Conservation (phyloP, 2,888 invertebrate species). For the Panopea generosa region DNA sequence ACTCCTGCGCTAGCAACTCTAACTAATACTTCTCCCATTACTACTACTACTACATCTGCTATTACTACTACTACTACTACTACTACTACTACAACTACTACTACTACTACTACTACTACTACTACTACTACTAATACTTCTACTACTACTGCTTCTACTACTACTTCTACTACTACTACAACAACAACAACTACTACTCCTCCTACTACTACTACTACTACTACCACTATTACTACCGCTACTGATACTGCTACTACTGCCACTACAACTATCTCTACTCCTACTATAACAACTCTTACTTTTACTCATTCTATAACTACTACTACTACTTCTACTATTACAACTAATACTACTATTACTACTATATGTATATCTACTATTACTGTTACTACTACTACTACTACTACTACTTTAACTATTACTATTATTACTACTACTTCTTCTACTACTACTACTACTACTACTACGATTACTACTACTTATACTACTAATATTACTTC, state of each 20-base stretch:
- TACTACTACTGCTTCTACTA: too few species aligned
- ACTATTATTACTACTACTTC: neutral
- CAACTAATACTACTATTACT: too few species aligned
- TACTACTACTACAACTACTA: conserved; percentile 1
- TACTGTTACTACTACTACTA: neutral
- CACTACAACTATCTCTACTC: too few species aligned
- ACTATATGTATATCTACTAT: too few species aligned
- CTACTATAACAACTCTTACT: neutral
- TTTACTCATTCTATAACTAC: neutral
- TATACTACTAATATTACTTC: too few species aligned
- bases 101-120: neutral
- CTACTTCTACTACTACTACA: conserved; percentile 1
- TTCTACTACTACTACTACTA: conserved; percentile 1
- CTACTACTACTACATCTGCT: too few species aligned
- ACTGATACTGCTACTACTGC: too few species aligned
- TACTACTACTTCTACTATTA: conserved; percentile 1
- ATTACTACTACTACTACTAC: too few species aligned
- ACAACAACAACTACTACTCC: conserved; percentile 1
- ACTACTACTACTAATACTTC: too few species aligned
- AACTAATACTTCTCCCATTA: neutral
- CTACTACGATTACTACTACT: too few species aligned
- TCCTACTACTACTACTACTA: too few species aligned
- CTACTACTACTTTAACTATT: neutral
- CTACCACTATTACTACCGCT: neutral
- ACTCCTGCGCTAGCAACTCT: too few species aligned